Base-by-base conservation (phyloP, 2,888 invertebrate genomes). In the Pseudococcus viburni region DNA sequence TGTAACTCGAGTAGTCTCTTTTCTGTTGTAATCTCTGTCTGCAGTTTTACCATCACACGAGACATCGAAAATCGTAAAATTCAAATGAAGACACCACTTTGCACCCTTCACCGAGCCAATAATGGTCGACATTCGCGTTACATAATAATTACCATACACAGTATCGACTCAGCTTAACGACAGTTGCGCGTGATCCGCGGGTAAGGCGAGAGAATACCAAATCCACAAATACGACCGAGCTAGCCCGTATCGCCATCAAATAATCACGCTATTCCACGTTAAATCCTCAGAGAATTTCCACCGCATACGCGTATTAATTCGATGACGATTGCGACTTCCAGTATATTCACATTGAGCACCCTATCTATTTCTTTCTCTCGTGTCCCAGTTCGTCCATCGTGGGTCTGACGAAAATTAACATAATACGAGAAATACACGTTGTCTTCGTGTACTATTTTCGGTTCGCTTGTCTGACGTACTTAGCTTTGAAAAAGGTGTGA, bases 401-500 rank as follows among this genome's bases (percentile, higher is more conserved):
- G 64, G 11, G 7, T 64, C 22, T 1, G 59, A 1, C 22, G n/a
- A 64, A 64, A 64, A 64, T 64, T 22, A 64, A 6, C 64, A 64
- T 64, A 64, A 64, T 22, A 64, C 64, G 64, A 64, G 64, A 64
- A 64, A 64, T 51, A 4, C 48, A 59, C n/a, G 55, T 8, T n/a
- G n/a, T 64, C 64, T n/a, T 59, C 22, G 22, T 12, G 22, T 22
- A n/a, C 22, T 64, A 64, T 64, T 64, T 64, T 64, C 64, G 22
- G 2, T 64, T 22, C 19, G 64, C 22, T 22, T 64, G 64, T 22
- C 64, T 22, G 64, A 64, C 22, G 64, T 22, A 22, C 22, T 64
- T 64, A 64, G 64, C 6, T 64, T 64, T 64, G 64, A 64, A 64
- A 64, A 64, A 64, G 64, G 22, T 64, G 64, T 64, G 64, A 64